Evolutionary conservation across 1,140 invertebrate species (phyloP).

Genomic region (Drosophila varians): DNA sequence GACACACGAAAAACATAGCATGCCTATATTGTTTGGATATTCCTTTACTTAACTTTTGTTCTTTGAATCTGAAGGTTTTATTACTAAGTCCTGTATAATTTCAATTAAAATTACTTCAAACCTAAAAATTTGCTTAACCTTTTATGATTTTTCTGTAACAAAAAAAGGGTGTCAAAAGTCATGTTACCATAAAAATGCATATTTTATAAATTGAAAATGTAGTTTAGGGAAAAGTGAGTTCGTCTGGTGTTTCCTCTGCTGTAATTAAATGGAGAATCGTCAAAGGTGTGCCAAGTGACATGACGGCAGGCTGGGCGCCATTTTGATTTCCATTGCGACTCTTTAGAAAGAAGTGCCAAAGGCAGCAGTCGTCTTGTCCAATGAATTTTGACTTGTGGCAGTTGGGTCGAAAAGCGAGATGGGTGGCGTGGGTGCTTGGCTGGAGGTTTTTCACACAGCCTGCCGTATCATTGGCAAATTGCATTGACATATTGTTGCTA

Average conservation of each 20-base stretch:
- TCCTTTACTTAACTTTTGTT: too few relatives aligned
- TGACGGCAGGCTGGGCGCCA: constrained; percentile 1
- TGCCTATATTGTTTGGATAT: background rate
- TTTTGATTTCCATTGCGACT: constrained; percentile 20
- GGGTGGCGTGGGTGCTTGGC: too few relatives aligned
- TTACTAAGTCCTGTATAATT: too few relatives aligned
- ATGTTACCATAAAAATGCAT: too few relatives aligned
- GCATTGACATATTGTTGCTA: constrained; percentile 80
- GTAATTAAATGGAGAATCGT: constrained; percentile 69
- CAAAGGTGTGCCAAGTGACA: constrained; percentile 44
- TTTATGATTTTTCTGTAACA: too few relatives aligned
- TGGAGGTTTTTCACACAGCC: constrained; percentile 10
- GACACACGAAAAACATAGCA: background rate
- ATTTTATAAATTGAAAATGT: too few relatives aligned
- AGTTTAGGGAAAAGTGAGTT: too few relatives aligned
- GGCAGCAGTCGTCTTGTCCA: constrained; percentile 52
- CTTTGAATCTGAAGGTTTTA: too few relatives aligned
- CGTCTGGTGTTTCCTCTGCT: constrained; percentile 18
- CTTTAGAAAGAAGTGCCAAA: constrained; percentile 36
- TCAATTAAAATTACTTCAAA: too few relatives aligned
- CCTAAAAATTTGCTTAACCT: too few relatives aligned
- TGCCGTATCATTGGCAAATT: constrained; percentile 60
- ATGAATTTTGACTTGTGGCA: constrained; percentile 55
- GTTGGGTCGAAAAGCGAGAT: constrained; percentile 8
- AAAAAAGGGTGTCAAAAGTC: too few relatives aligned